phyloP scores from a whole-genome alignment of 2,888 invertebrate species.

The Agriopis marginaria region DNA sequence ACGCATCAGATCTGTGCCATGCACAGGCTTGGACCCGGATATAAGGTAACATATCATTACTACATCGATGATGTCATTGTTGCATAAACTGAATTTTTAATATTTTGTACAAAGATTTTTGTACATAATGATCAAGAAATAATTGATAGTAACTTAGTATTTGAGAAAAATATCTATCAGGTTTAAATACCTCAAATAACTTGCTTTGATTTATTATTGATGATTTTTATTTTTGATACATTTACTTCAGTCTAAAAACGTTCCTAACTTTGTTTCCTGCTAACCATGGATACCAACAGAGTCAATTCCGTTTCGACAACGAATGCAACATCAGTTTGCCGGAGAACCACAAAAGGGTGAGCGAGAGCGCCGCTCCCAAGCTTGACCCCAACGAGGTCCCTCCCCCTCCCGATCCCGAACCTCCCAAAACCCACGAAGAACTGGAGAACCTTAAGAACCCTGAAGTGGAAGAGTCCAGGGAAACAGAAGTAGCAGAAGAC shows the following conservation, averaged over 20 bases:
- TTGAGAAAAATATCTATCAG: neutral
- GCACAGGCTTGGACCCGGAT: conserved; percentile 99
- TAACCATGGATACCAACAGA: conserved; percentile 88
- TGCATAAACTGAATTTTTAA: neutral
- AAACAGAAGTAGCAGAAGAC: conserved; percentile 54
- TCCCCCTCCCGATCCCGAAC: conserved; percentile 49
- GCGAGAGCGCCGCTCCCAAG: conserved; percentile 84
- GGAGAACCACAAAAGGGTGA: conserved; percentile 99
- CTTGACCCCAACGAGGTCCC: conserved; percentile 70
- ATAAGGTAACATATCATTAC: conserved; percentile 90
- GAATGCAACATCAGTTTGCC: conserved; percentile 99
- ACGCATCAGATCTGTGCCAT: conserved; percentile 99
- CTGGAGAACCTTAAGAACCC: conserved; percentile 39
- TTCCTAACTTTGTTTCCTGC: conserved; percentile 69
- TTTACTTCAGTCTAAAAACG: conserved; percentile 8
- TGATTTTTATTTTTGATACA: neutral
- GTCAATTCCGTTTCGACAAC: conserved; percentile 99
- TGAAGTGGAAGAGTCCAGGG: conserved; percentile 63
- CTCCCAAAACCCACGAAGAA: conserved; percentile 34
- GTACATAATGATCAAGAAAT: neutral
- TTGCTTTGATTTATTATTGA: neutral
- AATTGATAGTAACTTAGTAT: neutral
- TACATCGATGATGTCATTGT: neutral
- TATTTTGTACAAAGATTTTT: too few relatives aligned
- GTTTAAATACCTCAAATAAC: neutral